Conservation (phyloP, 2,888 invertebrate genomes). For the Caenorhabditis japonica region DNA sequence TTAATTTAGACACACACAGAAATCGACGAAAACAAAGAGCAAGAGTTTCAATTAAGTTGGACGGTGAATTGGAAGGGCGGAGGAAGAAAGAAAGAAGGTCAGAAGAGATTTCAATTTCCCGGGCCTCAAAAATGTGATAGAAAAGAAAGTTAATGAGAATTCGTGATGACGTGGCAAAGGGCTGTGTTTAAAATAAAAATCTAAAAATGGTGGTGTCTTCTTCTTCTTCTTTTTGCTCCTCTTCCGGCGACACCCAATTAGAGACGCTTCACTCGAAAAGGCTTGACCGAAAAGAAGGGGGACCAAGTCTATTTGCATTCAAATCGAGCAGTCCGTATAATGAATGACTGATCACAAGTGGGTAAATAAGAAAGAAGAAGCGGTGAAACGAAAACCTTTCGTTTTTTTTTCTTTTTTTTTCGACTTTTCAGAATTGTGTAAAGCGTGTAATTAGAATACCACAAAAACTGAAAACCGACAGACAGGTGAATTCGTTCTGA, state of each 20-base stretch:
- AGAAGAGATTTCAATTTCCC: conserved; percentile 38
- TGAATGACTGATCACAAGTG: conserved; percentile 22
- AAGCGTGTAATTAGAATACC: no score
- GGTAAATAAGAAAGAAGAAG: conserved; percentile 15
- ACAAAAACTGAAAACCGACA: no score
- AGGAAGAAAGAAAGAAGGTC: background rate
- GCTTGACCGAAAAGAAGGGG: background rate
- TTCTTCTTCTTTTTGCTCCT: no score
- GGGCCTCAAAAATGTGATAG: conserved; percentile 12
- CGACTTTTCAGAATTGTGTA: no score
- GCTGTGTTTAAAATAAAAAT: background rate
- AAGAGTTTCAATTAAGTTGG: conserved; percentile 15
- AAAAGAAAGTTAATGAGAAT: conserved; percentile 24
- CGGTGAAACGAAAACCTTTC: no score
- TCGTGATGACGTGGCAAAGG: background rate
- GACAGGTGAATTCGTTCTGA: no score
- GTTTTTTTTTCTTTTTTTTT: no score
- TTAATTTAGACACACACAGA: background rate
- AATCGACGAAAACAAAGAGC: conserved; percentile 9
- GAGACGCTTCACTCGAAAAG: conserved; percentile 7
- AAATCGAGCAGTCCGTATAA: conserved; percentile 39
- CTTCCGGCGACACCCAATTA: conserved; percentile 50
- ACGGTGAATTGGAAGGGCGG: background rate
- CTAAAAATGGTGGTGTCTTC: conserved; percentile 27
- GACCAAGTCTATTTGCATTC: conserved; percentile 30